Percentiles rank a stretch among this genome's conserved stretches.
Conservation (phyloP, 53 echinoderm and acorn worm species). For the Antedon mediterranea region DNA sequence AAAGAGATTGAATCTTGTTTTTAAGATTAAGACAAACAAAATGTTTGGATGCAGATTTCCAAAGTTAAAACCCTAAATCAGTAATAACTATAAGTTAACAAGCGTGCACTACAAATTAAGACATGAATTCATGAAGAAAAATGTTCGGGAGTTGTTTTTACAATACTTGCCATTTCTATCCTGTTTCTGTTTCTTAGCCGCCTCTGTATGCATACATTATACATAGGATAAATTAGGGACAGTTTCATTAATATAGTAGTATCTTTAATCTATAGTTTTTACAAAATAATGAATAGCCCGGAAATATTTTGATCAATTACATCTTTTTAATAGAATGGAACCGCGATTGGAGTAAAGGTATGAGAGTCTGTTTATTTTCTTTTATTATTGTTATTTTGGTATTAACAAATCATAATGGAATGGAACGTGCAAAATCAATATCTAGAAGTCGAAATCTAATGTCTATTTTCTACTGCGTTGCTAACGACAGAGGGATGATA, state of each 20-base stretch:
- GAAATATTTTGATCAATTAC: too few relatives aligned
- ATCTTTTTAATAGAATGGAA: too few relatives aligned
- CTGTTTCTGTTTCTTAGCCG: neutral
- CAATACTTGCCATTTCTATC: neutral
- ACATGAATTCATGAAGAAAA: neutral
- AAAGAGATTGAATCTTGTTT: neutral
- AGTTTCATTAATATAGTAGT: neutral
- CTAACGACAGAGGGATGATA: neutral
- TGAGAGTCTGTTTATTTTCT: too few relatives aligned
- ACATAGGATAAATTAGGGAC: neutral
- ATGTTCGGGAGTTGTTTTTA: neutral
- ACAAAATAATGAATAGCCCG: neutral
- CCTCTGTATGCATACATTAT: neutral
- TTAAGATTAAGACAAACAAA: neutral
- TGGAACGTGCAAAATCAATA: neutral
- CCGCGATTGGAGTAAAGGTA: too few relatives aligned
- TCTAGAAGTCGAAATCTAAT: neutral
- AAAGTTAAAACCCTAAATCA: neutral
- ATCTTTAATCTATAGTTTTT: neutral
- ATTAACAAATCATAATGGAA: neutral
- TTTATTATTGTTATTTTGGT: neutral
- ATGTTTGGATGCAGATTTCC: neutral
- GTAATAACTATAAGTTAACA: neutral
- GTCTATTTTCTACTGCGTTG: neutral
- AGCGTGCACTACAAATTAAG: neutral